phyloP scores from a whole-genome alignment of 2,113 vertebrate genomes.

The Bothrops jararaca region DNA sequence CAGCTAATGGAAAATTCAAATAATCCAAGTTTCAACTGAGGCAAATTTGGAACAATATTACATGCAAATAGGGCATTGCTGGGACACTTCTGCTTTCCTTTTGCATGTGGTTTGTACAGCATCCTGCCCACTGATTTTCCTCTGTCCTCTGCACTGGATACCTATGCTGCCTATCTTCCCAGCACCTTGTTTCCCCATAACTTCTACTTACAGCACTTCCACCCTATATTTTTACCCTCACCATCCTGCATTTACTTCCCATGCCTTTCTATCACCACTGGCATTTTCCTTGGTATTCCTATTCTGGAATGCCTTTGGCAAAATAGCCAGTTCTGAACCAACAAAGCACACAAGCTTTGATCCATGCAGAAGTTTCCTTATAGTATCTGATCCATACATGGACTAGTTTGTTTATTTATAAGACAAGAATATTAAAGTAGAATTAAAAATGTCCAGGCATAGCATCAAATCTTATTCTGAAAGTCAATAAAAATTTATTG shows the following conservation, averaged over 20 bases:
- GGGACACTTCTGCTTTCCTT: background rate
- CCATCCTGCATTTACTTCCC: background rate
- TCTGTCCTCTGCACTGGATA: background rate
- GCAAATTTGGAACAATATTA: background rate
- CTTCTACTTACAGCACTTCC: background rate
- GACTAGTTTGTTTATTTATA: background rate
- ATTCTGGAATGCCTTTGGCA: background rate
- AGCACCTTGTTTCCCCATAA: background rate
- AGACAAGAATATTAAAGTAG: conserved; percentile 7
- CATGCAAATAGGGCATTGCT: background rate
- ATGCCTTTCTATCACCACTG: background rate
- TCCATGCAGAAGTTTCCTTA: background rate
- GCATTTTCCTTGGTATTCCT: background rate
- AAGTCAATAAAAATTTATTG: background rate
- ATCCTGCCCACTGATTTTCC: background rate
- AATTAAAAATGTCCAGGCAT: background rate
- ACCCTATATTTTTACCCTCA: background rate
- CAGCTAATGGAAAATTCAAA: background rate
- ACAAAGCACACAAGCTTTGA: background rate
- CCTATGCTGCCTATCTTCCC: background rate
- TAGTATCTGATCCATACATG: background rate
- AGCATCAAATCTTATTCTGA: background rate
- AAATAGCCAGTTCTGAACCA: background rate
- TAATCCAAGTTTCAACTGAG: background rate
- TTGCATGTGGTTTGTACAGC: background rate